A percentile compares a stretch with the other conserved stretches of the same genome.
Evolutionary conservation across 37 sponge, comb jelly and placozoan species (phyloP).

Genomic region (Ianthella basta): DNA sequence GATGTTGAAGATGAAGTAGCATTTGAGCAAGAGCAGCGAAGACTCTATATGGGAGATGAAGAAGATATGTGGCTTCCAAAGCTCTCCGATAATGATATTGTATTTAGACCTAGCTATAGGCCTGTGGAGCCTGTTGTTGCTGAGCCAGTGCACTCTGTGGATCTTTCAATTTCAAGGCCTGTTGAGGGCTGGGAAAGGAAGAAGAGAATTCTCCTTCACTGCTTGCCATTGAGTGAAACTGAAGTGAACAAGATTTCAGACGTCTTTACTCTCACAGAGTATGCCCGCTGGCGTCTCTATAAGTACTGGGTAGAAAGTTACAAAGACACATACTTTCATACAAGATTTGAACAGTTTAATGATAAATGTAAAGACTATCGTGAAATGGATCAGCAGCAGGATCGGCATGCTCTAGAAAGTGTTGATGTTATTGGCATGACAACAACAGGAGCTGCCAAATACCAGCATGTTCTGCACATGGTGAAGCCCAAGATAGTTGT

Average conservation of each 20-base stretch:
- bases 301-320: slow-evolving; percentile 63
- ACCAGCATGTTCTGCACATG: slow-evolving; percentile 69
- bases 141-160: too few relatives aligned
- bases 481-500: slow-evolving; percentile 86
- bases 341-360: background rate
- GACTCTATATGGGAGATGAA: slow-evolving; percentile 21
- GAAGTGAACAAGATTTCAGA: slow-evolving; percentile 41
- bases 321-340: background rate
- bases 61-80: too few relatives aligned
- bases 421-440: slow-evolving; percentile 89
- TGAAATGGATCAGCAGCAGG: slow-evolving; percentile 19
- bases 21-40: slow-evolving; percentile 50
- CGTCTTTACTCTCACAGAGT: slow-evolving; percentile 14
- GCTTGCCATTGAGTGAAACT: slow-evolving; percentile 42
- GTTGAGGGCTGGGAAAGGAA: too few relatives aligned
- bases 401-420: slow-evolving; percentile 39
- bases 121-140: too few relatives aligned
- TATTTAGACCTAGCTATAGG: too few relatives aligned
- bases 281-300: slow-evolving; percentile 64
- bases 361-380: slow-evolving; percentile 45
- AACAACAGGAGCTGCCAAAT: slow-evolving; percentile 93
- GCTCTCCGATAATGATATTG: too few relatives aligned
- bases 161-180: too few relatives aligned
- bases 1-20: slow-evolving; percentile 59
- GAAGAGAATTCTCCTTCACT: background rate